Base-by-base conservation (phyloP, 1,140 invertebrate species). In the Pseudomyrmex sp. region DNA sequence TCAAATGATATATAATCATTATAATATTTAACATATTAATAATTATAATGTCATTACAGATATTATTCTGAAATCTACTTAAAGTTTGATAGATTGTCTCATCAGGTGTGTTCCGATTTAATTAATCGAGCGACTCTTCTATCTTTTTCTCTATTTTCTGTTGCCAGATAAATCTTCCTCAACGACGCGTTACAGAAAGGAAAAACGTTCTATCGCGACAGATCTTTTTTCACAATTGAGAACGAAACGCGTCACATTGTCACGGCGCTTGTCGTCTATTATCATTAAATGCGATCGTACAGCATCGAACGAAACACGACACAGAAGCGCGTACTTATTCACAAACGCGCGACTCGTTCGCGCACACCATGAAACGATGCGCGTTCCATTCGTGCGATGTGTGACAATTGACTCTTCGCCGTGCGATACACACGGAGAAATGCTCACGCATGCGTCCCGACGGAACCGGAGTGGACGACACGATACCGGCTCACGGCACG, bases 361-460 rank as follows among this genome's bases (percentile, higher is more conserved):
- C 46, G 20, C 76, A 50, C 76, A 59, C 76, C 18, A 69, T 20
- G 50, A 58, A 50, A 13, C 44, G 9, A 44, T 20, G 65, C 76
- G 69, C 52, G 20, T 26, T 48, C 20, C 65, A 70, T 54, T 59
- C 66, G 65, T 80, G 54, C 54, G 68, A 77, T 12, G 66, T 70
- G 70, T 80, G 66, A 80, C 76, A 80, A 80, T 80, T 80, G 76
- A 66, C 46, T 35, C 26, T 35, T 35, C 15, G 65, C 12, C 18
- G 46, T 70, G 54, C 58, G 18, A 79, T 56, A 70, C 66, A 80
- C 18, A 80, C 18, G 66, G 74, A 77, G 76, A 80, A 80, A 80
- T 80, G 66, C 65, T 80, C 76, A 80, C 76, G 76, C 76, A 80
- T 80, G 76, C 76, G 76, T 80, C 76, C 58, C 65, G 52, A 48